Percentiles rank a stretch among this genome's conserved stretches.
Evolutionary conservation across 2,797 vertebrate species (phyloP).

Genomic region (Halcyon smyrnensis): DNA sequence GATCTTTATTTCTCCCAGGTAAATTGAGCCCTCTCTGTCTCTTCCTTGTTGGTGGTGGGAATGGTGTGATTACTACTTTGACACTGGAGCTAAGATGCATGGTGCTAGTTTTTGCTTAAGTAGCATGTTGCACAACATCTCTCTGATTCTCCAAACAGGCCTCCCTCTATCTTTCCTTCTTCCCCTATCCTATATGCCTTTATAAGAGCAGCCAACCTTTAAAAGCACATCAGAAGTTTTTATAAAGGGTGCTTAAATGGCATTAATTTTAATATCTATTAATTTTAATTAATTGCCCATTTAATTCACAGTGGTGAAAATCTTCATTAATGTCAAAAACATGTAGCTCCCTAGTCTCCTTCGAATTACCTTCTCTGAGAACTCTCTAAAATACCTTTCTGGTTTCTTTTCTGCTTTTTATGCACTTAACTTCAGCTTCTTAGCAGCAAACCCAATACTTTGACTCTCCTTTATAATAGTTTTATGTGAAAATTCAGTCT

Average conservation of each 20-base stretch:
- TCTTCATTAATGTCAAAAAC: constrained; percentile 14
- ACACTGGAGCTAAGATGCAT: constrained; percentile 63
- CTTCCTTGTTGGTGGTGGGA: constrained; percentile 13
- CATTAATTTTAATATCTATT: neutral
- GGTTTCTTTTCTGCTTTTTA: constrained; percentile 59
- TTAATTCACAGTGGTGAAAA: neutral
- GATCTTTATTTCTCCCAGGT: neutral
- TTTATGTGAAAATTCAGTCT: constrained; percentile 26
- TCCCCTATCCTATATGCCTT: neutral
- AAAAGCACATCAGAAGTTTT: neutral
- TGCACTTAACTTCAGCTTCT: constrained; percentile 58
- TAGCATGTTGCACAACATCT: constrained; percentile 65
- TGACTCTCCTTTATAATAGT: neutral
- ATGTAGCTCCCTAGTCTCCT: neutral
- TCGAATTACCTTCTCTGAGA: constrained; percentile 45
- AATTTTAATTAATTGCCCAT: neutral
- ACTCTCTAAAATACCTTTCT: constrained; percentile 49
- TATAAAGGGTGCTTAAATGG: neutral
- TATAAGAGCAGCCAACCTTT: constrained; percentile 1
- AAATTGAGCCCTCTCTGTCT: neutral
- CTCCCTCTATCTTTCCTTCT: neutral
- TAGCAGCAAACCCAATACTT: constrained; percentile 64
- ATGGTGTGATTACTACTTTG: constrained; percentile 15
- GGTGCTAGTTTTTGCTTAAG: constrained; percentile 63
- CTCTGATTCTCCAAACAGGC: neutral